These are phyloP conservation scores for Paradoxurus hermaphroditus DNA, from an alignment of 2,113 vertebrate species.

Conservation along the genomic window DNA sequence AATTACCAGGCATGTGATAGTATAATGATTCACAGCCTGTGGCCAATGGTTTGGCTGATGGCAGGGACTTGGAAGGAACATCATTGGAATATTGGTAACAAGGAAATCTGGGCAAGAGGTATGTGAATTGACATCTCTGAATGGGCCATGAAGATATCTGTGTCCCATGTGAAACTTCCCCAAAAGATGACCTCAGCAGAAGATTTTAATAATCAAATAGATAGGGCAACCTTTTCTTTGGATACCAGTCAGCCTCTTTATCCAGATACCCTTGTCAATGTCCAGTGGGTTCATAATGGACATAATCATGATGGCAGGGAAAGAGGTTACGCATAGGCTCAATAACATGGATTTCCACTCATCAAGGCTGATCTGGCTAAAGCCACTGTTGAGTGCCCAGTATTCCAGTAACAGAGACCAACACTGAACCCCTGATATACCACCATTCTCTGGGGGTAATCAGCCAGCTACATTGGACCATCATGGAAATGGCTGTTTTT, in stretches of 20 bases:
- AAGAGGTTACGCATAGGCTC: background rate
- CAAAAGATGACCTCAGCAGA: background rate
- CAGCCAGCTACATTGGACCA: background rate
- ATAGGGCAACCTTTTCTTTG: background rate
- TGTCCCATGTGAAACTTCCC: background rate
- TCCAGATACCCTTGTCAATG: background rate
- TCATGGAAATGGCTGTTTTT: background rate
- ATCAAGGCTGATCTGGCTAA: background rate
- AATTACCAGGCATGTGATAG: background rate
- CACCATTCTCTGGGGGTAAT: background rate
- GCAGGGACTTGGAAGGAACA: background rate
- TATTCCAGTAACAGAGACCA: background rate
- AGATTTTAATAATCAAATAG: background rate
- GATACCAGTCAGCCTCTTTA: background rate
- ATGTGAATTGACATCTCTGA: background rate
- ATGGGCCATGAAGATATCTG: background rate
- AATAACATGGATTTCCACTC: background rate
- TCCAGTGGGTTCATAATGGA: background rate
- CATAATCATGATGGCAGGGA: background rate
- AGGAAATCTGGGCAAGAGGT: background rate
- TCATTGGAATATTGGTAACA: background rate
- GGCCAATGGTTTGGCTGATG: background rate
- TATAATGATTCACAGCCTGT: background rate
- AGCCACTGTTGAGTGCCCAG: background rate
- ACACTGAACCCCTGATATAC: background rate